Evolutionary conservation across 2,113 vertebrate species (phyloP).

Genomic region (Pseudonaja textilis): DNA sequence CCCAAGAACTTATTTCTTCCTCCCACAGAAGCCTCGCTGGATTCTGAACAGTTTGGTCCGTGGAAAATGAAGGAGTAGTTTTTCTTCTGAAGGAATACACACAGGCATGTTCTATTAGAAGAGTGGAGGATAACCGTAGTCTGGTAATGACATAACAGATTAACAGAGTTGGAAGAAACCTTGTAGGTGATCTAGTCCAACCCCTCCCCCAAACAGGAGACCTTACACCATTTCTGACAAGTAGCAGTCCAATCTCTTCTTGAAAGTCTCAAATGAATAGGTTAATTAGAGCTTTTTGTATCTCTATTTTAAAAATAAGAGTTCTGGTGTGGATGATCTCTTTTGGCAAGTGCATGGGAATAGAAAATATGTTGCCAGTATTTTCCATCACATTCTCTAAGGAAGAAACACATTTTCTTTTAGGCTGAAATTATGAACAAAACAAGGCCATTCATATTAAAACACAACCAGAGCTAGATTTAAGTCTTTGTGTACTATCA

Average conservation of each 20-base stretch:
- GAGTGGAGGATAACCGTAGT: conserved; percentile 5
- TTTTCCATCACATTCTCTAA: conserved; percentile 69
- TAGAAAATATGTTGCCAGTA: conserved; percentile 61
- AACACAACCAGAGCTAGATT: neutral
- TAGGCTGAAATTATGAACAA: conserved; percentile 68
- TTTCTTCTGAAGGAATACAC: conserved; percentile 34
- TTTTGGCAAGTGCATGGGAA: conserved; percentile 67
- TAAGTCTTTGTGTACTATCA: neutral
- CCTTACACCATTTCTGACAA: too few relatives aligned
- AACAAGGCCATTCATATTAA: conserved; percentile 69
- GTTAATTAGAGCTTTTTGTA: conserved; percentile 59
- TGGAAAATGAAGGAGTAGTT: conserved; percentile 32
- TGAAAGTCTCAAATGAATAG: conserved; percentile 24
- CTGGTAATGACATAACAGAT: neutral
- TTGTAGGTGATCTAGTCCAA: too few relatives aligned
- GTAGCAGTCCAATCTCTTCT: too few relatives aligned
- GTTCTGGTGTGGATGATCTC: conserved; percentile 54
- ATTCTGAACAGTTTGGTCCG: neutral
- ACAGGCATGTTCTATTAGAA: neutral
- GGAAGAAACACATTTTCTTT: conserved; percentile 72
- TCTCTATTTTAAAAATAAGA: conserved; percentile 47
- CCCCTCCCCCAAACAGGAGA: too few relatives aligned
- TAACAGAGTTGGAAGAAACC: too few relatives aligned
- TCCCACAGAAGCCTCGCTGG: neutral
- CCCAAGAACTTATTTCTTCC: neutral